A percentile compares a stretch with the other conserved stretches of the same genome.
Conservation (phyloP, 2,113 vertebrate species). For the Peromyscus californicus region DNA sequence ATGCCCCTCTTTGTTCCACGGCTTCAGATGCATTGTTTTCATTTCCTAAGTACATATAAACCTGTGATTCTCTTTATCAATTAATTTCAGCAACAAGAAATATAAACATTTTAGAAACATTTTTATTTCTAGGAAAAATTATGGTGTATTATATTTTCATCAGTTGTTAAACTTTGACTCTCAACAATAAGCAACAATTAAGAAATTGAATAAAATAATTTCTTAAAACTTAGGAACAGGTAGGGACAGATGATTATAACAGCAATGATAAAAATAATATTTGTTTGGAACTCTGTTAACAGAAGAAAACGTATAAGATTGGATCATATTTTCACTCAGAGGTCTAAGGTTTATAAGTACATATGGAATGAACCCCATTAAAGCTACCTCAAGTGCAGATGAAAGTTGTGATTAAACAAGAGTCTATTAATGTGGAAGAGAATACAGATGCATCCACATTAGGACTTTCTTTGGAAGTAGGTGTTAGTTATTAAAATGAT, state of each 20-base stretch:
- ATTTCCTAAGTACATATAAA: constrained; percentile 33
- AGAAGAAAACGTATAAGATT: constrained; percentile 12
- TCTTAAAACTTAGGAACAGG: neutral
- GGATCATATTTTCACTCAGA: neutral
- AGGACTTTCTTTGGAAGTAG: neutral
- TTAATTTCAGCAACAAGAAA: constrained; percentile 17
- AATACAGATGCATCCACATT: rapidly evolving
- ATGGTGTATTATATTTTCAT: neutral
- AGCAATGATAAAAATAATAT: neutral
- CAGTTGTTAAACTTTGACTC: neutral
- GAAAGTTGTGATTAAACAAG: neutral
- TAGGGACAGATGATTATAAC: neutral
- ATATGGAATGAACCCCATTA: neutral
- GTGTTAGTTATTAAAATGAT: neutral
- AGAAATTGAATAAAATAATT: neutral
- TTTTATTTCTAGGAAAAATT: constrained; percentile 14
- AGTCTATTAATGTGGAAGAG: neutral
- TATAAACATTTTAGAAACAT: constrained; percentile 13
- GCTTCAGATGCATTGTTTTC: neutral
- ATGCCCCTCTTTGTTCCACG: neutral
- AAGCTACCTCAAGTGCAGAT: neutral
- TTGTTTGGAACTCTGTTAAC: neutral
- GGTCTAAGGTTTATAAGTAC: neutral
- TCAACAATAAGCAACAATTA: neutral
- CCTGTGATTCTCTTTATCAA: constrained; percentile 27